Base-by-base conservation (phyloP, 2,888 invertebrate species). In the Eupithecia vulgata region DNA sequence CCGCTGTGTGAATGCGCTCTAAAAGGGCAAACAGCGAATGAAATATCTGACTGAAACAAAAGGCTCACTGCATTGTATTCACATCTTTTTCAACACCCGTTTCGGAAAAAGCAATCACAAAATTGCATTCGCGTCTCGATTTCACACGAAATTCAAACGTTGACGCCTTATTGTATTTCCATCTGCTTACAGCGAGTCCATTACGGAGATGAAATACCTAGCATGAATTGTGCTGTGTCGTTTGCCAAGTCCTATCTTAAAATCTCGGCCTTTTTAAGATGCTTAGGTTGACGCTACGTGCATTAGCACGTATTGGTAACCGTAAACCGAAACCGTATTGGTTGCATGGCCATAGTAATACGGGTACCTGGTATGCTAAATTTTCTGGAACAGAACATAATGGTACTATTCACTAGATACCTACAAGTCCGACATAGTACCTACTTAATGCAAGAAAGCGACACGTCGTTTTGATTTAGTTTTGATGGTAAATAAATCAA, bases 191-290 rank as follows among this genome's bases (percentile, higher is more conserved):
- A 34, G 68, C 68, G 68, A 68, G 72, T 67, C 76, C 78, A 78
- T 78, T 79, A 80, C 73, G 78, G 75, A 81, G 75, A 78, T 77
- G 67, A 74, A 76, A 76, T 75, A n/a, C n/a, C n/a, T 73, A 73
- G n/a, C 77, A 70, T 25, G 71, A 5, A 62, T 65, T 65, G 34
- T 52, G 35, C 34, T 62, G 67, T 64, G 71, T 66, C 42, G 67
- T 52, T 8, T 30, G 21, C 25, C 21, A 59, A 57, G 68, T 57
- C 8, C 21, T 17, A 73, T 57, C 8, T 17, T 17, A 73, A 64
- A 52, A 21, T 17, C 15, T 21, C 34, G 17, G 17, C 37, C 17
- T 48, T 59, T 30, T 59, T 4, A 25, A 8, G 5, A 6, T 61
- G 10, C 21, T n/a, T 21, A 48, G 21, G n/a, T 48, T 10, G 8